Conservation (phyloP, 2,888 invertebrate species). For the Trissonchulus latispiculum region DNA sequence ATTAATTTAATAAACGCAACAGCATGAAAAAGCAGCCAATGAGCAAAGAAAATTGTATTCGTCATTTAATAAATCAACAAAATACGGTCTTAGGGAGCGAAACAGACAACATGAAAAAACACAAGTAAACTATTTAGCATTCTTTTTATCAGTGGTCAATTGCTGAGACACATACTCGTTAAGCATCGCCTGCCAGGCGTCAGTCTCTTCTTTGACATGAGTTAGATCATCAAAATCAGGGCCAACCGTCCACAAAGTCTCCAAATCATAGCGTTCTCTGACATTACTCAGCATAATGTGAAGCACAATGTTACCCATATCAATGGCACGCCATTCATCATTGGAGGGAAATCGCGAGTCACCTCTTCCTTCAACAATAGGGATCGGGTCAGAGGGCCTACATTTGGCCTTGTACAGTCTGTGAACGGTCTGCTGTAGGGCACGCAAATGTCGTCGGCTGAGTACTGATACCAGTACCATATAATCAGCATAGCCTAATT, state of each 20-base stretch:
- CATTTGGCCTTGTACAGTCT: constrained; percentile 31
- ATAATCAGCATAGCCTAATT: constrained; percentile 69
- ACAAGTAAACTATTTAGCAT: too few relatives aligned
- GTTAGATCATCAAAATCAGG: constrained; percentile 62
- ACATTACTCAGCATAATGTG: constrained; percentile 68
- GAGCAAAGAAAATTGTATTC: too few relatives aligned
- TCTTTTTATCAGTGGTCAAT: too few relatives aligned
- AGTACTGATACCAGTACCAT: constrained; percentile 62
- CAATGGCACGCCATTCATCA: constrained; percentile 75
- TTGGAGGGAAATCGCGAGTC: neutral
- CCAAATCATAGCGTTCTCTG: constrained; percentile 68
- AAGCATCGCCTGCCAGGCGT: too few relatives aligned
- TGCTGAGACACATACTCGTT: too few relatives aligned
- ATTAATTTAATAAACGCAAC: too few relatives aligned
- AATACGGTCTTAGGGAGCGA: too few relatives aligned
- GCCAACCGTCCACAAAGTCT: constrained; percentile 81
- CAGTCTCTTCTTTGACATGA: too few relatives aligned
- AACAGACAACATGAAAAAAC: too few relatives aligned
- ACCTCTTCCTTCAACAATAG: neutral
- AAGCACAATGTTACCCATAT: constrained; percentile 80
- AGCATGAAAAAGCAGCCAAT: too few relatives aligned
- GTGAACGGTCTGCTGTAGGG: constrained; percentile 35
- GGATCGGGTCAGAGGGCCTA: constrained; percentile 48
- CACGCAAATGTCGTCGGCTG: constrained; percentile 44
- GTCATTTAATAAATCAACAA: too few relatives aligned